phyloP scores from a whole-genome alignment of 2,797 vertebrate species.

The Diplodus sargus region DNA sequence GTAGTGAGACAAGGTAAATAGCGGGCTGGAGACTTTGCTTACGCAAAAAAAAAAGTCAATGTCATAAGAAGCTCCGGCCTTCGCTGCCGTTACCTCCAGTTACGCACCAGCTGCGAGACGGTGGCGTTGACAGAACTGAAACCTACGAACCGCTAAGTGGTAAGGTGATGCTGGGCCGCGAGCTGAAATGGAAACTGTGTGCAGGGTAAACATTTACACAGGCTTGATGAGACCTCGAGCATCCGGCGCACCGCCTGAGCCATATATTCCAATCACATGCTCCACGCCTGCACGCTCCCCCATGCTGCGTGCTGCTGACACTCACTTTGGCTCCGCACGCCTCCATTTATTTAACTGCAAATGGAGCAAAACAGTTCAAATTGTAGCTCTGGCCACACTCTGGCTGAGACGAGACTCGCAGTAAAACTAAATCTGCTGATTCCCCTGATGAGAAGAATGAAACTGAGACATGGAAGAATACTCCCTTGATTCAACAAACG shows the following conservation, averaged over 20 bases:
- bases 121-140: slow-evolving; percentile 61
- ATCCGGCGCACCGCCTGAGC: slow-evolving; percentile 60
- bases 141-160: slow-evolving; percentile 67
- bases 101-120: slow-evolving; percentile 40
- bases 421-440: slow-evolving; percentile 55
- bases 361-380: slow-evolving; percentile 64
- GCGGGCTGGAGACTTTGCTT: slow-evolving; percentile 22
- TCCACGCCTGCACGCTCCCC: slow-evolving; percentile 54
- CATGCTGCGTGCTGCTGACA: slow-evolving; percentile 57
- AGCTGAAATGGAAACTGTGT: slow-evolving; percentile 79
- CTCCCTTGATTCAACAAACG: slow-evolving; percentile 16
- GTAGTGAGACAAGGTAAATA: slow-evolving; percentile 50
- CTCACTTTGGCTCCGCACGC: slow-evolving; percentile 47
- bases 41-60: slow-evolving; percentile 1
- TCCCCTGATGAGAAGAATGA: slow-evolving; percentile 31
- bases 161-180: slow-evolving; percentile 67
- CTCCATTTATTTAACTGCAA: slow-evolving; percentile 70
- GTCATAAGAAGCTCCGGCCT: slow-evolving; percentile 20
- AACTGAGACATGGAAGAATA: slow-evolving; percentile 14
- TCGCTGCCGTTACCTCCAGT: slow-evolving; percentile 23
- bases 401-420: slow-evolving; percentile 34
- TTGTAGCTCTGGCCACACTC: slow-evolving; percentile 52
- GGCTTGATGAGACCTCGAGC: slow-evolving; percentile 75
- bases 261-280: slow-evolving; percentile 79
- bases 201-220: slow-evolving; percentile 83